Conservation (phyloP, 2,113 vertebrate genomes). For the Etheostoma spectabile region DNA sequence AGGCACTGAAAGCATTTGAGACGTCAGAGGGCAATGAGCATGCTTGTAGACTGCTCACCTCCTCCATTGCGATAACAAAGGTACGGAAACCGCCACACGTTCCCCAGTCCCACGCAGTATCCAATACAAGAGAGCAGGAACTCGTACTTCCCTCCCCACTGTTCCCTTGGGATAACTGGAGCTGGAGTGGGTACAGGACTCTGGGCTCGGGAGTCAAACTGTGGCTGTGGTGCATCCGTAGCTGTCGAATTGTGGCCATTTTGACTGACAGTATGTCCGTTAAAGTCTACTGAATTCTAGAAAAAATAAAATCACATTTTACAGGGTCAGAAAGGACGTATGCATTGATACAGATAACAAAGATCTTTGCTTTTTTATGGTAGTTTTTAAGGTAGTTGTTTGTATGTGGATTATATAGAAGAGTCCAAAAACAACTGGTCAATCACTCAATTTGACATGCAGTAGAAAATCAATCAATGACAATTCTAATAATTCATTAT, state of each 20-base stretch:
- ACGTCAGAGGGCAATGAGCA: neutral
- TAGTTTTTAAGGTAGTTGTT: neutral
- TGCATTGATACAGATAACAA: neutral
- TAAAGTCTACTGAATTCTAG: slow-evolving; percentile 71
- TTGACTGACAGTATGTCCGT: slow-evolving; percentile 50
- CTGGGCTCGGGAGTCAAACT: slow-evolving; percentile 19
- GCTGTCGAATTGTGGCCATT: slow-evolving; percentile 42
- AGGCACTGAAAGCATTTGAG: slow-evolving; percentile 20
- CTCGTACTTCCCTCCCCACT: slow-evolving; percentile 86
- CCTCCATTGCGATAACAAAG: slow-evolving; percentile 90
- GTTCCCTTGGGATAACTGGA: slow-evolving; percentile 62
- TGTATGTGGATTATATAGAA: neutral
- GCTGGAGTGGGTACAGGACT: slow-evolving; percentile 8
- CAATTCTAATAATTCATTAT: neutral
- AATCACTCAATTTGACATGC: neutral
- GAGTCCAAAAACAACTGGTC: neutral
- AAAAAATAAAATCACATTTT: neutral
- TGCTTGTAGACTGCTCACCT: slow-evolving; percentile 77
- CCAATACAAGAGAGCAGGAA: slow-evolving; percentile 89
- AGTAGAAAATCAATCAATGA: neutral
- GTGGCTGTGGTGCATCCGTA: slow-evolving; percentile 34
- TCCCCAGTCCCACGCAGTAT: slow-evolving; percentile 88
- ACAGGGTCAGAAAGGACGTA: neutral
- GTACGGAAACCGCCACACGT: slow-evolving; percentile 89
- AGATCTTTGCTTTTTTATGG: neutral